These are phyloP conservation scores for Pandion haliaetus DNA, from an alignment of 2,113 vertebrate species.

Conservation along the genomic window DNA sequence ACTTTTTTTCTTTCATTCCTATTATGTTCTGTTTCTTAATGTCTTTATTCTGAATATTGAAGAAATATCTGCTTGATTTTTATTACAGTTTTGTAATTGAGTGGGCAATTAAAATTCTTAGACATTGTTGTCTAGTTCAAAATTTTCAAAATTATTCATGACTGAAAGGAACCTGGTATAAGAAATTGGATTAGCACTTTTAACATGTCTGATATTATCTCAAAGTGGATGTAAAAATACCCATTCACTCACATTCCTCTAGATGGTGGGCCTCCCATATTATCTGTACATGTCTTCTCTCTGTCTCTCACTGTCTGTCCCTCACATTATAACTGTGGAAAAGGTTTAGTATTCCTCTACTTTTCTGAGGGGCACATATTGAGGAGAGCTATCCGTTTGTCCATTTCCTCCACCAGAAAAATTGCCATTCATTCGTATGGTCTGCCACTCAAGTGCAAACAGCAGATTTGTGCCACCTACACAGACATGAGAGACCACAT, in stretches of 20 bases:
- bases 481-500: background rate
- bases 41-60: background rate
- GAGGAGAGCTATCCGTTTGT: background rate
- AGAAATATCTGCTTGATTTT: background rate
- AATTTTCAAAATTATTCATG: background rate
- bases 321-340: background rate
- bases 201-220: background rate
- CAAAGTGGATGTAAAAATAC: background rate
- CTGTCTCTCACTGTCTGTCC: background rate
- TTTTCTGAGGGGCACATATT: background rate
- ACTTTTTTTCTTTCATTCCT: fast-evolving
- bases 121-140: background rate
- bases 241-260: background rate
- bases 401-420: background rate
- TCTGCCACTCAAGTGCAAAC: background rate
- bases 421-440: background rate
- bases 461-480: background rate
- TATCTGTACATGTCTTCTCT: background rate
- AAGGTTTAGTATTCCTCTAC: background rate
- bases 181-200: background rate
- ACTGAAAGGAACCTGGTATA: background rate
- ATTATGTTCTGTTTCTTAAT: background rate
- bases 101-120: background rate
- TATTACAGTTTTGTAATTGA: background rate
- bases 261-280: background rate